Evolutionary conservation across 2,113 vertebrate species (phyloP), one percentile per base, ranked within the genome.

Genomic region (Gobiocypris rarus): DNA sequence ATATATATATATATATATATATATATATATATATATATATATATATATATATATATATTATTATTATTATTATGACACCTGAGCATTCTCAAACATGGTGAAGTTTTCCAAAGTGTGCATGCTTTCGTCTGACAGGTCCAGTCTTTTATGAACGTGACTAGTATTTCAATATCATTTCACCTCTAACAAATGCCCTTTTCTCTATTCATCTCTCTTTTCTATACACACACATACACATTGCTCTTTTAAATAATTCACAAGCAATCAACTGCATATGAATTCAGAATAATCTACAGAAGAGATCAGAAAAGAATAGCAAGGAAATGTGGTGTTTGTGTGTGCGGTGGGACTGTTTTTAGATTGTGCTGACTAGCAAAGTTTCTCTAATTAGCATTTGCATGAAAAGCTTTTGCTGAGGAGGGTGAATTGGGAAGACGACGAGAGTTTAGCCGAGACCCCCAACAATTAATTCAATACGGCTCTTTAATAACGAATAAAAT

Each of bases 281-380:
- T 81, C 28, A 54, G 28, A 69, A 81, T 70, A 48, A 81, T 63
- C 28, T 69, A 54, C 63, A 17, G 48, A 41, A 38, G 19, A 52
- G n/a, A 54, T 34, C 17, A 63, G 3, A 13, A 80, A 67, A 31
- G 9, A 65, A 78, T 45, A 43, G 34, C 76, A 61, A 14, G 43
- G 26, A 82, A 52, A 56, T 41, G 1, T 0, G 7, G 59, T 81
- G 78, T 81, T 54, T 82, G 65, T 52, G 43, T 70, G 80, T 52
- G 50, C 0, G 45, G 84, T 85, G 71, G 15, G 15, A 81, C 41
- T 67, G 76, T 73, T 80, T 84, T 76, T 84, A 43, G 50, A 82
- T 82, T 91, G 74, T 89, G 91, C 90, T 90, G 89, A 91, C 88
- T 84, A 79, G 58, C 88, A 83, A 80, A 85, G 86, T 85, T 90